Evolutionary conservation across 2,797 vertebrate genomes (phyloP).

Genomic region (Peromyscus melanophrys): DNA sequence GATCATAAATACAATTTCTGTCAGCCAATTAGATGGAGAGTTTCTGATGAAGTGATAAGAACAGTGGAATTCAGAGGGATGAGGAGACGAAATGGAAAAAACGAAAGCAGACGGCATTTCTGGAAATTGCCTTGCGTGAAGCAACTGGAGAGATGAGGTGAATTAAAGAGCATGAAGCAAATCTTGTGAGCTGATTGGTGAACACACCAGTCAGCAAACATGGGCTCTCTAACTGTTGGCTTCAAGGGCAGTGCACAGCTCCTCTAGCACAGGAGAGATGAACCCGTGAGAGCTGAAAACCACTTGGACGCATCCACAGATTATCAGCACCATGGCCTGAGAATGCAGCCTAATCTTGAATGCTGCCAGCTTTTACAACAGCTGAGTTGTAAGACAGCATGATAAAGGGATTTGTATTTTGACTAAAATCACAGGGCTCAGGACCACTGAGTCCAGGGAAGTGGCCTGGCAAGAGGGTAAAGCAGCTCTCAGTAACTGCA

Average conservation of each 20-base stretch:
- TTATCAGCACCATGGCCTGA: neutral
- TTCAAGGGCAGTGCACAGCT: slow-evolving; percentile 45
- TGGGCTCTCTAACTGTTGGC: slow-evolving; percentile 9
- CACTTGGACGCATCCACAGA: slow-evolving; percentile 53
- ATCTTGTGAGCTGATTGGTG: slow-evolving; percentile 20
- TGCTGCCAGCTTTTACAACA: slow-evolving; percentile 61
- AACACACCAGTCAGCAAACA: slow-evolving; percentile 48
- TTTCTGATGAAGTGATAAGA: slow-evolving; percentile 83
- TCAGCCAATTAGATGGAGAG: slow-evolving; percentile 67
- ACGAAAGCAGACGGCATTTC: slow-evolving; percentile 82
- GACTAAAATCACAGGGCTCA: neutral
- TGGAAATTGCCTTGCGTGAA: slow-evolving; percentile 74
- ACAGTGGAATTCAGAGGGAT: slow-evolving; percentile 80
- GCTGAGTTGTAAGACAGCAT: neutral
- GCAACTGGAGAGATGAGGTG: slow-evolving; percentile 73
- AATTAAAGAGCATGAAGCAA: slow-evolving; percentile 61
- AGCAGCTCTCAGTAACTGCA: neutral
- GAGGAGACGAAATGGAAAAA: slow-evolving; percentile 83
- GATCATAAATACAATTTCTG: slow-evolving; percentile 83
- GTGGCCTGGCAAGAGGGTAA: neutral
- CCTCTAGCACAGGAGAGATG: slow-evolving; percentile 3
- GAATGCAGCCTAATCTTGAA: slow-evolving; percentile 48
- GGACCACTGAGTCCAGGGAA: neutral
- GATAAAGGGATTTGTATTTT: neutral
- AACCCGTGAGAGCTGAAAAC: slow-evolving; percentile 65